Base-by-base conservation (phyloP, 2,797 vertebrate species). In the Eulemur mongoz region DNA sequence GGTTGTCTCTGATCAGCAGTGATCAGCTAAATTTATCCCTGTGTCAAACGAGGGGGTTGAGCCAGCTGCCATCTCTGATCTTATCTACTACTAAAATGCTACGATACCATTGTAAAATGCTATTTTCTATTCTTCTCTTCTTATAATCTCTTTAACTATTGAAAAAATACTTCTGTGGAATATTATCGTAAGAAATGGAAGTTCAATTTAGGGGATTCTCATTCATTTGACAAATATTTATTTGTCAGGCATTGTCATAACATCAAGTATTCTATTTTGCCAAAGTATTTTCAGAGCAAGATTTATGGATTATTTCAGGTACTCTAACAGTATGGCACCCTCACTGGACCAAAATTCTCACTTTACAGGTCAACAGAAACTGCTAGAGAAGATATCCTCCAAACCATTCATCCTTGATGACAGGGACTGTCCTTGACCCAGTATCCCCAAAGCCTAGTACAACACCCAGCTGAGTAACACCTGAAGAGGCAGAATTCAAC, bases 151-250 rank as follows among this genome's bases (percentile, higher is more conserved):
- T 72, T 69, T 48, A 80, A 83, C 30, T 78, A 93, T 0, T 83
- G 23, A 95, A 93, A 83, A 83, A 67, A 57, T 43, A 73, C 54
- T 92, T 73, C 57, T 80, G 52, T 76, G 78, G 30, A 94, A 52
- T 59, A 45, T 65, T 63, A 54, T 38, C 52, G 72, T 63, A 65
- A n/a, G n/a, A 89, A 89, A 79, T 38, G 32, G 7, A 92, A 95
- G n/a, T 90, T 92, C 40, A 76, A 65, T 82, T 69, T 45, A 59
- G 45, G 32, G 17, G 27, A 85, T 89, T 92, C 18, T 90, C 45
- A 70, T 57, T 94, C 72, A 78, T 35, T 81, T 50, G 45, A 81
- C 72, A 93, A 61, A n/a, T 67, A 82, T 61, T 65, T 84, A 79
- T 61, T 59, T 81, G 35, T 82, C 81, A 83, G 23, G 6, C 65